Base-by-base conservation (phyloP, 2,113 vertebrate species). In the Eira barbara region DNA sequence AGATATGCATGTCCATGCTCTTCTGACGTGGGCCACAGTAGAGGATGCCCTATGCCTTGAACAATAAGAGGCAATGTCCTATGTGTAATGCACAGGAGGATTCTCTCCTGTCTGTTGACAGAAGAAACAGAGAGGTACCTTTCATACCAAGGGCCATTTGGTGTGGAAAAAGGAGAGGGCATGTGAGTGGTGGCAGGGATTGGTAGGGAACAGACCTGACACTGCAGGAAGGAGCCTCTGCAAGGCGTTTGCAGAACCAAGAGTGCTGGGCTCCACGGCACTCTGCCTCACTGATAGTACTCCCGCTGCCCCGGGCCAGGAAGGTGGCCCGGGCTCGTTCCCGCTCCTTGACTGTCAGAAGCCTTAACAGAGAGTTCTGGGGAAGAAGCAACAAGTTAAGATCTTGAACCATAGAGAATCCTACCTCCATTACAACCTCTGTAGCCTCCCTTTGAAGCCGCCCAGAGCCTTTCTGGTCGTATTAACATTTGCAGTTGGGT, bases 231-330 rank as follows among this genome's bases (percentile, higher is more conserved):
- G 99, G 98, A 0, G 98, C 98, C 95, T 99, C 99, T 97, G 99
- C 99, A 61, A 98, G 99, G 95, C 98, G 99, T 98, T 99, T 99
- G 95, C 99, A 98, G 98, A 99, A 99, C 99, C 99, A 99, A 61
- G 98, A 96, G 82, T 99, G 98, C 97, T 98, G 99, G 59, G 99
- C 99, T 49, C 93, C 99, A 89, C 86, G 99, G 94, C 99, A 99
- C 97, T 99, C 99, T 0, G 98, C 98, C 74, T 98, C 98, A 3
- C 98, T 99, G 12, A 99, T 99, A 80, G 99, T 45, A 2, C 97
- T 98, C 0, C 99, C 99, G 0, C 97, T 98, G 94, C 99, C 99
- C 98, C 97, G 98, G 21, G 99, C 98, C 96, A 99, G 98, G 97
- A 99, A 99, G 23, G 99, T 96, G 0, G 97, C 90, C 4, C 99